Conservation (phyloP, 1,140 invertebrate genomes). For the Eupeodes corollae region DNA sequence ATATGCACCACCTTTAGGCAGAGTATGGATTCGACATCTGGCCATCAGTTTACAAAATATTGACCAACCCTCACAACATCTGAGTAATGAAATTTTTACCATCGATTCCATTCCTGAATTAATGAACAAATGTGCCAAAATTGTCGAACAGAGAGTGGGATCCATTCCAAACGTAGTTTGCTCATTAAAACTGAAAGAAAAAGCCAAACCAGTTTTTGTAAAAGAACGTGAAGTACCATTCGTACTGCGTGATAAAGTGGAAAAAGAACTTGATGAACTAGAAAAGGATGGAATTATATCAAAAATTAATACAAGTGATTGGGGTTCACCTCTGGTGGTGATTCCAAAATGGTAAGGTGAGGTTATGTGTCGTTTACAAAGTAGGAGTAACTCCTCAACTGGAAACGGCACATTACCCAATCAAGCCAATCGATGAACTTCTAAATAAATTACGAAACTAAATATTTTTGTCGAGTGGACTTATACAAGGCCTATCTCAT, state of each 20-base stretch:
- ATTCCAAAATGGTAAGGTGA: conserved; percentile 36
- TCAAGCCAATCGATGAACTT: conserved; percentile 14
- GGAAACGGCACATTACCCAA: conserved; percentile 12
- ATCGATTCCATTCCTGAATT: neutral
- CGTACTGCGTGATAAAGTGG: conserved; percentile 31
- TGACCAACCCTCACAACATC: neutral
- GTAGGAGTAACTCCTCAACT: conserved; percentile 11
- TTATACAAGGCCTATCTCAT: conserved; percentile 27
- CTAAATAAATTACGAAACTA: conserved; percentile 11
- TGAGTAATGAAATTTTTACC: neutral
- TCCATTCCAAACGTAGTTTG: neutral
- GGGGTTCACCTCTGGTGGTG: conserved; percentile 37
- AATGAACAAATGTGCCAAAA: neutral
- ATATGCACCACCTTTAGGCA: neutral
- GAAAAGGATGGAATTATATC: conserved; percentile 15
- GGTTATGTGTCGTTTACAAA: conserved; percentile 9
- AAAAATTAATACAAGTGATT: conserved; percentile 13
- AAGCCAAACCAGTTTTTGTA: neutral
- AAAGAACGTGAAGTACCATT: conserved; percentile 22
- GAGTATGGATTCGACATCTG: conserved; percentile 1
- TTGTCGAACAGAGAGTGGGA: conserved; percentile 1
- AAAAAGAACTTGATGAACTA: conserved; percentile 30
- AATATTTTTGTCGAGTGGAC: conserved; percentile 17
- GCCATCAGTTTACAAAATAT: neutral
- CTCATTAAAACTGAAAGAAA: neutral